These are phyloP conservation scores for Phaetusa simplex DNA, from an alignment of 2,113 vertebrate species.

Conservation along the genomic window DNA sequence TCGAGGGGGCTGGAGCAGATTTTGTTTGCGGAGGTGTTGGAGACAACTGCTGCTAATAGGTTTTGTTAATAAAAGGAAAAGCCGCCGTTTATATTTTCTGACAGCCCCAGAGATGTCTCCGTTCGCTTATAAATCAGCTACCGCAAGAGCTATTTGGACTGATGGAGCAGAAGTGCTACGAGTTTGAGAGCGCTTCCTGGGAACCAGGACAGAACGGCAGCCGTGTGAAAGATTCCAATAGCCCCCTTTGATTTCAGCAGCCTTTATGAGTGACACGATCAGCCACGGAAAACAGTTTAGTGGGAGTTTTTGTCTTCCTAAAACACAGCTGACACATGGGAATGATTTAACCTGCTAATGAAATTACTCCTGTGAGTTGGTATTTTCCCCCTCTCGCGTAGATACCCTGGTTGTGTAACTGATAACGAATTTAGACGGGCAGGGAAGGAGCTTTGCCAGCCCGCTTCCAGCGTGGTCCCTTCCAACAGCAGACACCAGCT, in stretches of 20 bases:
- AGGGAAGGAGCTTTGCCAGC: not conserved
- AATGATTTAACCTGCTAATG: conserved; percentile 21
- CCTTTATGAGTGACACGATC: not conserved
- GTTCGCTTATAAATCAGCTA: not conserved
- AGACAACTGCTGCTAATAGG: not conserved
- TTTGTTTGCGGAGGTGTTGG: not conserved
- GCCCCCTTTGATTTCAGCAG: not conserved
- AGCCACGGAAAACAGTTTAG: not conserved
- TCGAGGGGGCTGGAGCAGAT: not conserved
- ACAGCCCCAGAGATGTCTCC: not conserved
- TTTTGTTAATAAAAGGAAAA: not conserved
- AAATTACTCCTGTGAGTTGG: not conserved
- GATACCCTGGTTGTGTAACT: not conserved
- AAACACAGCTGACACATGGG: not conserved
- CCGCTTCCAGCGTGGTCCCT: not conserved
- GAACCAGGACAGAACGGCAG: not conserved
- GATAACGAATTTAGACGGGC: not conserved
- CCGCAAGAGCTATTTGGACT: not conserved
- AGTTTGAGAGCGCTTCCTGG: not conserved
- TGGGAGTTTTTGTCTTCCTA: not conserved
- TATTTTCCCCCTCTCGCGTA: not conserved
- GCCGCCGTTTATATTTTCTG: not conserved
- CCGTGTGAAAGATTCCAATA: not conserved
- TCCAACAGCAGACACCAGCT: not conserved
- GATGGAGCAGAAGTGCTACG: not conserved